Conservation (phyloP, 1,140 invertebrate species). For the Stegodyphus dumicola region DNA sequence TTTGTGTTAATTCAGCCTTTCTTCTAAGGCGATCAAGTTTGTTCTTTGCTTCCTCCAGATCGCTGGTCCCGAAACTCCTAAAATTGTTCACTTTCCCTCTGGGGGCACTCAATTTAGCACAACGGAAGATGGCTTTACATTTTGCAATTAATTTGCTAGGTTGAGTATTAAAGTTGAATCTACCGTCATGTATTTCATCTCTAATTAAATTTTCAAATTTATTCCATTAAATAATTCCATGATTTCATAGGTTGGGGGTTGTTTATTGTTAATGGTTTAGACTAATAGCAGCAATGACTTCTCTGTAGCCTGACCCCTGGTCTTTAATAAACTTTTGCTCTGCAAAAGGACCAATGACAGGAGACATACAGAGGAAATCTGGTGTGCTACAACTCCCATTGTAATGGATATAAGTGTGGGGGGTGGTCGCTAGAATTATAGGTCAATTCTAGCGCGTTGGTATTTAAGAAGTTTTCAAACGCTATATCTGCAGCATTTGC, state of each 20-base stretch:
- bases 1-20: conserved; percentile 3
- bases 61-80: conserved; percentile 1
- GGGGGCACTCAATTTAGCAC: not conserved
- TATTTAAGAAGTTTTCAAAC: not conserved
- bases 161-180: not conserved
- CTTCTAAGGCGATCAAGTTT: conserved; percentile 1
- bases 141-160: not conserved
- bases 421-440: not conserved
- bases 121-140: not conserved
- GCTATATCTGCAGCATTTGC: not conserved
- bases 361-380: not conserved
- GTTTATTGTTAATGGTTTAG: not conserved
- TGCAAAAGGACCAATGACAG: not conserved
- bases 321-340: not conserved
- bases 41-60: not conserved
- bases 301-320: not conserved
- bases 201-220: not conserved
- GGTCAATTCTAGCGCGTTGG: not conserved
- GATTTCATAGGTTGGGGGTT: not conserved
- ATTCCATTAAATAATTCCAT: not conserved
- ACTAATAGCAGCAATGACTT: not conserved
- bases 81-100: conserved; percentile 7
- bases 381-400: not conserved
- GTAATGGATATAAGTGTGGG: not conserved
- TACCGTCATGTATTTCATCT: not conserved